Evolutionary conservation across 2,888 invertebrate genomes (phyloP), one percentile per base, ranked within the genome.

Genomic region (Campoletis raptor): DNA sequence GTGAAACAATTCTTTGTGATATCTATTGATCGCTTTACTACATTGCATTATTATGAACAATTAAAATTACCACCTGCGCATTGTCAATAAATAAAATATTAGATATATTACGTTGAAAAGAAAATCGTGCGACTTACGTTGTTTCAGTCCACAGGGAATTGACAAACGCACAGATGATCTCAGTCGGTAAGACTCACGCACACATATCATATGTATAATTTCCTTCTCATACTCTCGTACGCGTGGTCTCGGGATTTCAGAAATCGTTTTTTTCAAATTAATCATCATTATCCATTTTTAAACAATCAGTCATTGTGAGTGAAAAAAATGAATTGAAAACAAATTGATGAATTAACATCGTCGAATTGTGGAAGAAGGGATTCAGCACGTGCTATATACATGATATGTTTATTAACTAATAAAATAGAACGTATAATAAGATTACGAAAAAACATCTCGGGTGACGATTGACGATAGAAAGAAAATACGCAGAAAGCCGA

Each of bases 81-180:
- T 37, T 77, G 52, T 15, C 52, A 73, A 21, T 42, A 7, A 12
- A 3, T 18, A 24, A 57, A 7, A 61, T 6, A 61, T 57, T 24
- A 57, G 24, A 21, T 4, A 61, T 57, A 18, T 10, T 52, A 24
- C 9, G 30, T 42, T 78, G 15, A 30, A 42, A 69, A 30, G 0
- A 15, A 52, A 85, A 81, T 64, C 85, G 81, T 85, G n/a, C 30
- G 69, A 73, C 61, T 78, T 67, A 74, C 69, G 73, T 79, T 85
- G 12, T 61, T 30, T 30, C 61, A 15, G 30, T 12, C 2, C 15
- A 15, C 3, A 61, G 6, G 30, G 61, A 30, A 30, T 10, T 24
- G 10, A 30, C 30, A 61, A 6, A 12, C 12, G 6, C 30, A 30
- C 57, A 61, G 57, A 24, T 61, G 57, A 61, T 30, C 15, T 24